Conservation (phyloP, 2,888 invertebrate genomes). For the Resseliella maxima region DNA sequence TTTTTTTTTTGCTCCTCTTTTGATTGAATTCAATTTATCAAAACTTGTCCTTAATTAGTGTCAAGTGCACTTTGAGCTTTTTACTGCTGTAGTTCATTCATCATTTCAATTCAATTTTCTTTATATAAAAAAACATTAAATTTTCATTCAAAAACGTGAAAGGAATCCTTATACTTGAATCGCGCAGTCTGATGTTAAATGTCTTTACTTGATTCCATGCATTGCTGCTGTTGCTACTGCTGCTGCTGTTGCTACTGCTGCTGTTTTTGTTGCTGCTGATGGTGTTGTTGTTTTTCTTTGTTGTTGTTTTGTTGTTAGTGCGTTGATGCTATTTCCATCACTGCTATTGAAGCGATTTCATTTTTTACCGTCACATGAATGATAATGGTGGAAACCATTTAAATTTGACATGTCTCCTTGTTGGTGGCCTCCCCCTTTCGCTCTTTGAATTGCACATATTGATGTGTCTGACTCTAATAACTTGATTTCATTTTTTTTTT, state of each 20-base stretch:
- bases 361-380: constrained; percentile 15
- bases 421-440: not conserved
- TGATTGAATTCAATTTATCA: constrained; percentile 9
- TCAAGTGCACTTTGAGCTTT: constrained; percentile 11
- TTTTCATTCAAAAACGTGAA: not conserved
- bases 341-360: not conserved
- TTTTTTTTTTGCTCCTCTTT: not conserved
- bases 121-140: not conserved
- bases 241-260: too few species aligned
- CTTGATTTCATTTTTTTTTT: not conserved
- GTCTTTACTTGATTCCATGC: too few species aligned
- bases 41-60: constrained; percentile 3
- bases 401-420: not conserved
- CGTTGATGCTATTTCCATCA: not conserved
- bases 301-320: too few species aligned
- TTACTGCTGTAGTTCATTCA: not conserved
- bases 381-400: constrained; percentile 2
- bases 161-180: not conserved
- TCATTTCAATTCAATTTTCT: constrained; percentile 34
- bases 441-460: not conserved
- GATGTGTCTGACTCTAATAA: constrained; percentile 12
- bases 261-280: not conserved
- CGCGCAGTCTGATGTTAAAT: too few species aligned
- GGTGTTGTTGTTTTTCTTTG: not conserved
- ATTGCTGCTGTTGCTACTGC: too few species aligned